These are phyloP conservation scores for Diprion similis DNA, from an alignment of 1,140 invertebrate species.

Conservation along the genomic window DNA sequence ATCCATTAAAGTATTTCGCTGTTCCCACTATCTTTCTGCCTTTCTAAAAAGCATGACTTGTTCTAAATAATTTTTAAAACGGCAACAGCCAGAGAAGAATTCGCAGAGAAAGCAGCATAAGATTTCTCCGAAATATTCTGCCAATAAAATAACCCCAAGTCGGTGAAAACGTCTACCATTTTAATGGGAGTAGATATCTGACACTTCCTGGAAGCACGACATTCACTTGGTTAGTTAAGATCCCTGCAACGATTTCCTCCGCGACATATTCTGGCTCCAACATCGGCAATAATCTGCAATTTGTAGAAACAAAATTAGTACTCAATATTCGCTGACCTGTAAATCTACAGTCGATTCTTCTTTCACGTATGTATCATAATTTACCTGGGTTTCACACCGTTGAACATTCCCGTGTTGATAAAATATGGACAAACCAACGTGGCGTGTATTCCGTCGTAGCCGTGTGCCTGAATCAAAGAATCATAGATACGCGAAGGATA, in stretches of 20 bases:
- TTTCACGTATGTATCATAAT: constrained; percentile 27
- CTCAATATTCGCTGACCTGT: constrained; percentile 8
- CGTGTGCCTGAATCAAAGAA: constrained; percentile 60
- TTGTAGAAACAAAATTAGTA: constrained; percentile 29
- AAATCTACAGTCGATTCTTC: constrained; percentile 11
- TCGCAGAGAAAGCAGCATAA: too few species aligned
- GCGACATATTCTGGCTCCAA: constrained; percentile 88
- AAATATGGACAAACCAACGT: constrained; percentile 94
- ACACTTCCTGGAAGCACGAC: constrained; percentile 81
- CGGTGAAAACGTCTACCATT: constrained; percentile 64
- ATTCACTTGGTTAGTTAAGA: constrained; percentile 79
- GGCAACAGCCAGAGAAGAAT: too few species aligned
- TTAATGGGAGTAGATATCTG: constrained; percentile 71
- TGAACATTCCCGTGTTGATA: constrained; percentile 96
- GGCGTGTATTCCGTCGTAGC: constrained; percentile 75
- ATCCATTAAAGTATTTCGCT: too few species aligned
- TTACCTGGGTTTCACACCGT: constrained; percentile 85
- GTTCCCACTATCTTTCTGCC: too few species aligned
- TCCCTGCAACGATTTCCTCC: constrained; percentile 80
- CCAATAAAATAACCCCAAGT: too few species aligned
- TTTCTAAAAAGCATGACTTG: too few species aligned
- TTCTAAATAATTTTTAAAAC: too few species aligned
- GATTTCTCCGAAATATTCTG: too few species aligned
- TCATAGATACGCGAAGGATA: constrained; percentile 3
- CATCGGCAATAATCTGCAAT: constrained; percentile 77